Evolutionary conservation across 2,888 invertebrate species (phyloP).

Genomic region (Zeuzera pyrina): DNA sequence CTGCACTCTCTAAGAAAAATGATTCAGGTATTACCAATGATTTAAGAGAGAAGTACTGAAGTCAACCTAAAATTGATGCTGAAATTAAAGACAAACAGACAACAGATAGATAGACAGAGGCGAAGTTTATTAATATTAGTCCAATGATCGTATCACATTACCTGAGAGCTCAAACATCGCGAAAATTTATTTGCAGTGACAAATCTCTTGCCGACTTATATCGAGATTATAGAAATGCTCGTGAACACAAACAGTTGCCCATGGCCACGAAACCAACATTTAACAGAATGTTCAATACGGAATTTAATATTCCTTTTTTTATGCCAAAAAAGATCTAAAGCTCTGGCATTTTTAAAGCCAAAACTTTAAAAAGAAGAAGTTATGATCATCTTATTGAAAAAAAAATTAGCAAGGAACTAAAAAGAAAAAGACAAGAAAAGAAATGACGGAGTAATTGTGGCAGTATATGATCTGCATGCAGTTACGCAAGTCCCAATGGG

Average conservation of each 20-base stretch:
- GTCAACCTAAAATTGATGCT: constrained; percentile 2
- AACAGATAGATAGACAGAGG: too few relatives aligned
- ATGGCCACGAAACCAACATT: constrained; percentile 14
- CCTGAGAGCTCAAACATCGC: constrained; percentile 14
- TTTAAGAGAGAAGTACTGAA: constrained; percentile 4
- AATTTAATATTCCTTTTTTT: constrained; percentile 19
- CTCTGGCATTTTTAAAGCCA: constrained; percentile 17
- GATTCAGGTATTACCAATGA: constrained; percentile 2
- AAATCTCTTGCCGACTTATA: constrained; percentile 19
- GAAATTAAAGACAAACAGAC: constrained; percentile 6
- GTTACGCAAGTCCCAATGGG: constrained; percentile 16
- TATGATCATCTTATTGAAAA: constrained; percentile 1
- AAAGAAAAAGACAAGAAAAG: constrained; percentile 13
- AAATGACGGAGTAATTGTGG: constrained; percentile 11
- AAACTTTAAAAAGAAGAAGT: constrained; percentile 10
- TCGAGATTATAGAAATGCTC: constrained; percentile 14
- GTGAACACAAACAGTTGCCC: constrained; percentile 10
- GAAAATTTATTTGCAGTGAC: constrained; percentile 16
- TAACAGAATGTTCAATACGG: constrained; percentile 17
- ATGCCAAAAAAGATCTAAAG: constrained; percentile 19
- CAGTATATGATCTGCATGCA: constrained; percentile 19
- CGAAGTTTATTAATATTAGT: constrained; percentile 8
- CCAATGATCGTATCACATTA: constrained; percentile 14
- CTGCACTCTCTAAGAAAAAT: constrained; percentile 3
- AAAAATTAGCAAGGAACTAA: constrained; percentile 6